Evolutionary conservation across 2,888 invertebrate species (phyloP), one percentile per base, ranked within the genome.

Genomic region (Rotaria macrura): DNA sequence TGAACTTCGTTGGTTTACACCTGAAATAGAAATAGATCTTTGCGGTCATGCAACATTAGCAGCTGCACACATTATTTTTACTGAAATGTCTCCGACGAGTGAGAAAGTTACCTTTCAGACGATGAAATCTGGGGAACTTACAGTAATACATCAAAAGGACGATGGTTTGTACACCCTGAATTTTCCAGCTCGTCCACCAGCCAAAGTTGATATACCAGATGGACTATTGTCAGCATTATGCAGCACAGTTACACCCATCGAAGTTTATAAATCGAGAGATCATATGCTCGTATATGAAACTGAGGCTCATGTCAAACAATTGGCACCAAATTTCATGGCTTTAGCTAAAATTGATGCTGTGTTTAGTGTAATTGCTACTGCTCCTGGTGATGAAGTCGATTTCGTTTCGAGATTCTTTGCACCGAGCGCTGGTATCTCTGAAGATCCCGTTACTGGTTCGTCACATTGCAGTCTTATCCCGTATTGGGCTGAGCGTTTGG

Each of bases 41-140:
- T 93, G 93, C 89, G 93, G 93, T 3, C 93, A 93, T 88, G 93
- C 92, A 4, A 93, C 92, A 4, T 88, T 93, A 49, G 92, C 92
- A 0, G 89, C 92, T 0, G 90, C 92, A 10, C 91, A 91, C 65
- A 91, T 91, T 5, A 88, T 93, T 9, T 91, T 92, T 88, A 87
- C 74, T 40, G 74, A 74, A 74, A 74, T 74, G 74, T 38, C 74
- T 74, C 20, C 74, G 2, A 34, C 17, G 34, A 74, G 40, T 38
- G 40, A 74, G 38, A n/a, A 74, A 40, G 40, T 74, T n/a, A 74
- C 23, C 34, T 74, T 74, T 74, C 40, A 74, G 34, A 74, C 74
- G 0, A 74, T 40, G 74, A 74, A 74, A 40, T 38, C 74, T 40
- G 74, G 74, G 38, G 40, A 40, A 74, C 74, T 74, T 20, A 74